A percentile compares a stretch with the other conserved stretches of the same genome.
These are phyloP conservation scores for Isaurus tuberculatus DNA, from an alignment of 92 coral and sea anemone genomes.

Conservation along the genomic window DNA sequence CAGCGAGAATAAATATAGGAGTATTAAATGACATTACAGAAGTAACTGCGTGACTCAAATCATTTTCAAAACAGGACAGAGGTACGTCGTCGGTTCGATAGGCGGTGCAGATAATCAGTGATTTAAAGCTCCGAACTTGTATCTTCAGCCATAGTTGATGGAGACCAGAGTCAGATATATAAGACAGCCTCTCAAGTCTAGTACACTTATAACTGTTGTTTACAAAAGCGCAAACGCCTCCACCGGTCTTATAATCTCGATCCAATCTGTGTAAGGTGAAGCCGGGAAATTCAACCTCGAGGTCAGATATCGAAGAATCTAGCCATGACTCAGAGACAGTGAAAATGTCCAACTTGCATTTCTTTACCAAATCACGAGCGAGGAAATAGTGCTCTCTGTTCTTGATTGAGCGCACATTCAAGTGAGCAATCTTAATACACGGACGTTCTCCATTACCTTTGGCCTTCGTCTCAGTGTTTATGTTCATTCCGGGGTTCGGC, in stretches of 20 bases:
- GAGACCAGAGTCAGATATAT: constrained; percentile 6
- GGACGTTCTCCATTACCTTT: background rate
- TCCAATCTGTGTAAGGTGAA: background rate
- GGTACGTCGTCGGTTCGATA: constrained; percentile 45
- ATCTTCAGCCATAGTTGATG: constrained; percentile 56
- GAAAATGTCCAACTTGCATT: constrained; percentile 43
- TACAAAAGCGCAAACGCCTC: background rate
- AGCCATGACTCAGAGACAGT: constrained; percentile 8
- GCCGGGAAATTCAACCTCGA: too few relatives aligned
- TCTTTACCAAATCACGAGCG: constrained; percentile 42
- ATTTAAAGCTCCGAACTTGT: constrained; percentile 45
- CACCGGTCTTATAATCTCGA: constrained; percentile 26
- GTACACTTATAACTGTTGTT: too few relatives aligned
- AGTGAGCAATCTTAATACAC: too few relatives aligned
- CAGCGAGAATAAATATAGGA: constrained; percentile 55
- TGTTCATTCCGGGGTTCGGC: constrained; percentile 17
- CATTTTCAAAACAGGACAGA: constrained; percentile 12
- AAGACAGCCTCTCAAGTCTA: too few relatives aligned
- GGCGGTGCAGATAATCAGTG: constrained; percentile 47
- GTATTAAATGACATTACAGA: constrained; percentile 42
- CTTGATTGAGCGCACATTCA: constrained; percentile 51
- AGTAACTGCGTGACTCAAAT: constrained; percentile 25
- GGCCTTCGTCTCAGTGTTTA: background rate
- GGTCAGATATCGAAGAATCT: constrained; percentile 28
- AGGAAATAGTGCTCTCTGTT: constrained; percentile 52